phyloP scores from a whole-genome alignment of 1,140 invertebrate species.

The Paracyclopina nana region DNA sequence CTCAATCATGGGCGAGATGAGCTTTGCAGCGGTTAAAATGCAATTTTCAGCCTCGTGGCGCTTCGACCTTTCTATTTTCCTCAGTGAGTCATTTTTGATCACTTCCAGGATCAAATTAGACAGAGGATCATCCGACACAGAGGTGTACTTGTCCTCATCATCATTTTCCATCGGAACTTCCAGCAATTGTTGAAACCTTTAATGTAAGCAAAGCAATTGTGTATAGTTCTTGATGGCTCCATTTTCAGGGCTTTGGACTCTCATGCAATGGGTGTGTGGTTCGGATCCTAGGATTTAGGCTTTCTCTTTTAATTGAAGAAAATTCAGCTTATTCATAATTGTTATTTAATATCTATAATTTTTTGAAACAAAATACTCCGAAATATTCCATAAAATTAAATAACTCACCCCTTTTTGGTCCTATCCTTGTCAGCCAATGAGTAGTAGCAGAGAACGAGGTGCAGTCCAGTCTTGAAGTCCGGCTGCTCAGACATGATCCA shows the following conservation, averaged over 20 bases:
- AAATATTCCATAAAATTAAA: too few species aligned
- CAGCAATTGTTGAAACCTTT: slow-evolving; percentile 50
- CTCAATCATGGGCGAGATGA: slow-evolving; percentile 59
- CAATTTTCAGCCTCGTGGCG: slow-evolving; percentile 57
- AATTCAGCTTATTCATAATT: background rate
- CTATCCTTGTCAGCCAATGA: slow-evolving; percentile 79
- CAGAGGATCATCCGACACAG: slow-evolving; percentile 37
- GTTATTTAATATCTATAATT: background rate
- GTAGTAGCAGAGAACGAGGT: slow-evolving; percentile 79
- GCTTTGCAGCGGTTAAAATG: slow-evolving; percentile 70
- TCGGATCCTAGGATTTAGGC: background rate
- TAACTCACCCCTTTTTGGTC: slow-evolving; percentile 60
- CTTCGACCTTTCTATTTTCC: slow-evolving; percentile 48
- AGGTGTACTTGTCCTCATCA: slow-evolving; percentile 17
- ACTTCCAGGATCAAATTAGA: slow-evolving; percentile 50
- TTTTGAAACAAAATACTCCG: too few species aligned
- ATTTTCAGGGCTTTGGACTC: too few species aligned
- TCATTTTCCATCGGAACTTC: slow-evolving; percentile 39
- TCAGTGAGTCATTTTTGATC: slow-evolving; percentile 55
- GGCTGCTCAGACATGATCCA: slow-evolving; percentile 91
- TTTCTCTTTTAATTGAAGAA: background rate
- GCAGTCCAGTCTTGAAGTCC: slow-evolving; percentile 66
- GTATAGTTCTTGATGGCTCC: too few species aligned
- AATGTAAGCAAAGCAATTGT: background rate
- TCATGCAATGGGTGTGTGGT: too few species aligned